A percentile compares a stretch with the other conserved stretches of the same genome.
Evolutionary conservation across 2,888 invertebrate genomes (phyloP).

Genomic region (Drosophila differens): DNA sequence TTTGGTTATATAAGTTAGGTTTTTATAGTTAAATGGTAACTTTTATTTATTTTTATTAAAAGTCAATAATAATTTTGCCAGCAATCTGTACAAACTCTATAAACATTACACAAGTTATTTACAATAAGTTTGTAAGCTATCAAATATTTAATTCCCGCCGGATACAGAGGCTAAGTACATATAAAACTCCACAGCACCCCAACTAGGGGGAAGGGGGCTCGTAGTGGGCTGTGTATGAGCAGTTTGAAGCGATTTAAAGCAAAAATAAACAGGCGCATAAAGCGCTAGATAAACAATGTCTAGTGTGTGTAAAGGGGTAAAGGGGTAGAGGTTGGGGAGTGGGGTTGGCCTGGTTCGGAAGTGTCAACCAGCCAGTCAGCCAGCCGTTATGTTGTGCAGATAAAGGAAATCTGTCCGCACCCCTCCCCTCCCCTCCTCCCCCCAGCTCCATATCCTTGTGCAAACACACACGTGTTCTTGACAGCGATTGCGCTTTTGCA

Average conservation of each 20-base stretch:
- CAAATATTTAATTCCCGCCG: conserved; percentile 24
- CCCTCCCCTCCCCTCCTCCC: not conserved
- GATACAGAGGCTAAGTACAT: conserved; percentile 7
- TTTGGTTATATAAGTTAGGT: not conserved
- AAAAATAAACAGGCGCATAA: conserved; percentile 63
- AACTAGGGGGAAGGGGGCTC: no score
- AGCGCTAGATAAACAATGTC: conserved; percentile 71
- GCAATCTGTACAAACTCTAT: not conserved
- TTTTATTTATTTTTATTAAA: not conserved
- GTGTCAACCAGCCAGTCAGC: not conserved
- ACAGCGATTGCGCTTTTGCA: conserved; percentile 77
- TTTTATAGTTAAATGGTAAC: not conserved
- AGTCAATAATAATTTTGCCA: not conserved
- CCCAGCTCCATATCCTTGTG: conserved; percentile 67
- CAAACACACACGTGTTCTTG: conserved; percentile 80
- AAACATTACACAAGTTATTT: conserved; percentile 10
- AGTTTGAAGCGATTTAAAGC: conserved; percentile 59
- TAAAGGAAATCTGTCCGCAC: conserved; percentile 59
- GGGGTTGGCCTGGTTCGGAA: not conserved
- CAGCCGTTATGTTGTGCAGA: conserved; percentile 42
- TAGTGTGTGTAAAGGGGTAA: conserved; percentile 32
- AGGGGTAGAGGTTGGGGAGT: not conserved
- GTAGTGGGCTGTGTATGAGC: conserved; percentile 12
- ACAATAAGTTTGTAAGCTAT: conserved; percentile 1
- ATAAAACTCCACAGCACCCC: not conserved